phyloP scores from a whole-genome alignment of 2,888 invertebrate species.

The Apomyelois bistriatella region DNA sequence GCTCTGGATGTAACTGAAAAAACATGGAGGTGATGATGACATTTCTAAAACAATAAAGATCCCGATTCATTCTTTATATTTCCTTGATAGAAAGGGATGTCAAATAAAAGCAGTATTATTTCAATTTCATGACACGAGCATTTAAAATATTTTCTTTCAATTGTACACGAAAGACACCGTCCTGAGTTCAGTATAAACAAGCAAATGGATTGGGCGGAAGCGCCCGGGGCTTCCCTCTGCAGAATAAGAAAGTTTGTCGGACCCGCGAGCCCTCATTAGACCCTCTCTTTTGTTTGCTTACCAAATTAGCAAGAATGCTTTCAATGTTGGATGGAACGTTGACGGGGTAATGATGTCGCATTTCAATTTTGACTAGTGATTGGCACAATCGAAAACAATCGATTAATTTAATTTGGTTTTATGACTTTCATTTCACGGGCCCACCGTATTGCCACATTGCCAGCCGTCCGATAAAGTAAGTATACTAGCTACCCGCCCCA shows the following conservation, averaged over 20 bases:
- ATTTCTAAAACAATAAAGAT: too few species aligned
- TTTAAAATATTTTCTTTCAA: slow-evolving; percentile 17
- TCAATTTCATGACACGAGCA: background rate
- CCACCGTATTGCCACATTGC: background rate
- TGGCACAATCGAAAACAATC: background rate
- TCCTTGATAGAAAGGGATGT: too few species aligned
- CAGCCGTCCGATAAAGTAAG: too few species aligned
- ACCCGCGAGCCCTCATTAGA: slow-evolving; percentile 72
- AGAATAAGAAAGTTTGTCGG: slow-evolving; percentile 73
- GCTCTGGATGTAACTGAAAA: too few species aligned
- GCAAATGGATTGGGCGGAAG: slow-evolving; percentile 74
- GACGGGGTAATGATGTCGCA: slow-evolving; percentile 54
- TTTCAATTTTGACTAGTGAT: slow-evolving; percentile 15
- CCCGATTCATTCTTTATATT: too few species aligned
- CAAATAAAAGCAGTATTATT: too few species aligned
- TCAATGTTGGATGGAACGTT: slow-evolving; percentile 46
- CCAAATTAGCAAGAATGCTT: slow-evolving; percentile 72
- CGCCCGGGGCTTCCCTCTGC: slow-evolving; percentile 54
- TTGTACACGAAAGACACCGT: slow-evolving; percentile 39
- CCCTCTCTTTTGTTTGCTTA: slow-evolving; percentile 72
- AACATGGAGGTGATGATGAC: too few species aligned
- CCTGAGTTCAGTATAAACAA: slow-evolving; percentile 72
- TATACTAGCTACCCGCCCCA: too few species aligned
- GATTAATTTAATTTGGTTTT: background rate
- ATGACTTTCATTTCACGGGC: too few species aligned